phyloP scores from a whole-genome alignment of 37 sponge, comb jelly and placozoan species.

The Hexactinellida sp. region DNA sequence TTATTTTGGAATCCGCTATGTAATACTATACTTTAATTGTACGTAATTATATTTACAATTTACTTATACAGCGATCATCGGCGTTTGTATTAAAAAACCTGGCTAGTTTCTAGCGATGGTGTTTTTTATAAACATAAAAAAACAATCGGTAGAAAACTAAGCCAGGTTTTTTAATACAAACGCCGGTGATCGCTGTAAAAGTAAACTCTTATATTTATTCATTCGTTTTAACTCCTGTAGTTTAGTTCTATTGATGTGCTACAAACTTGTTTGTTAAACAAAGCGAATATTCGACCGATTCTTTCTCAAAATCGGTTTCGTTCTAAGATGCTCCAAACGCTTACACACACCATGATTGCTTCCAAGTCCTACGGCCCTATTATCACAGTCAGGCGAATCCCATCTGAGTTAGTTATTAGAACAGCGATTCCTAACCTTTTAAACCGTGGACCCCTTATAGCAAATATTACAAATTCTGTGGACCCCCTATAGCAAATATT shows the following conservation, averaged over 20 bases:
- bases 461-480: background rate
- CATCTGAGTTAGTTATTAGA: background rate
- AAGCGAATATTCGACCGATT: background rate
- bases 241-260: background rate
- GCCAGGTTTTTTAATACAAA: too few species aligned
- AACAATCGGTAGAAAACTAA: too few species aligned
- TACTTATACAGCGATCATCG: too few species aligned
- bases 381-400: background rate
- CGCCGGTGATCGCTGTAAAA: too few species aligned
- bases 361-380: background rate
- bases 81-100: too few species aligned
- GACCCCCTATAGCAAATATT: too few species aligned
- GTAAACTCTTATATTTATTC: too few species aligned
- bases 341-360: conserved; percentile 9
- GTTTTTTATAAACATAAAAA: too few species aligned
- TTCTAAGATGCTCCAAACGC: background rate
- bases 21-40: too few species aligned
- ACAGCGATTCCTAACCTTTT: background rate
- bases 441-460: background rate
- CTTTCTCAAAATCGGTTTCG: background rate
- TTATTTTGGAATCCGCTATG: too few species aligned
- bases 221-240: background rate
- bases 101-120: too few species aligned
- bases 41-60: too few species aligned
- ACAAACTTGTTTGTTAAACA: background rate